phyloP scores from a whole-genome alignment of 2,113 vertebrate species.

The Nipponia nippon region DNA sequence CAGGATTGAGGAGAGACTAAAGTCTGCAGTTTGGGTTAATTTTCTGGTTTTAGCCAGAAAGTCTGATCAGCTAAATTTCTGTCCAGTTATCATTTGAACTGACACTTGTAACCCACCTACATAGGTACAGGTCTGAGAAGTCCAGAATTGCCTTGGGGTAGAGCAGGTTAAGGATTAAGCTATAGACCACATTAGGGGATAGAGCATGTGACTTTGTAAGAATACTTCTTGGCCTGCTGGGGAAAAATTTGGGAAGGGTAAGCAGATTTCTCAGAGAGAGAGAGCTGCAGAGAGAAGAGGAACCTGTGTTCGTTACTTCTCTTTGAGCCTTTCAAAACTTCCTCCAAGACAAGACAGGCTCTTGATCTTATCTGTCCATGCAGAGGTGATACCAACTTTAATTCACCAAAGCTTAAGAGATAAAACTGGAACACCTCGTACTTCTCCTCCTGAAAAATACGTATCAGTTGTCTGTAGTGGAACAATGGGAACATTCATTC shows the following conservation, averaged over 20 bases:
- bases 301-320: neutral
- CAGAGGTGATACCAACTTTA: neutral
- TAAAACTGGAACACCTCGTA: neutral
- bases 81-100: neutral
- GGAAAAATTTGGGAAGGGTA: neutral
- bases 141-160: neutral
- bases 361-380: neutral
- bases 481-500: neutral
- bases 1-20: neutral
- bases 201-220: neutral
- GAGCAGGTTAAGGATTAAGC: neutral
- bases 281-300: neutral
- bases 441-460: neutral
- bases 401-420: neutral
- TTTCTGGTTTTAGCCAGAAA: neutral
- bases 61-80: neutral
- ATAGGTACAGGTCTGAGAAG: neutral
- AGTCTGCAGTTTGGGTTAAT: neutral
- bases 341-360: neutral
- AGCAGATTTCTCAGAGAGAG: neutral
- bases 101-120: neutral
- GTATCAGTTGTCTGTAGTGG: neutral
- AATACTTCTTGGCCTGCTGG: neutral
- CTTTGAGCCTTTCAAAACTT: neutral
- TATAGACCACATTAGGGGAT: neutral